Evolutionary conservation across 2,797 vertebrate species (phyloP).

Genomic region (Macroramphosus scolopax): DNA sequence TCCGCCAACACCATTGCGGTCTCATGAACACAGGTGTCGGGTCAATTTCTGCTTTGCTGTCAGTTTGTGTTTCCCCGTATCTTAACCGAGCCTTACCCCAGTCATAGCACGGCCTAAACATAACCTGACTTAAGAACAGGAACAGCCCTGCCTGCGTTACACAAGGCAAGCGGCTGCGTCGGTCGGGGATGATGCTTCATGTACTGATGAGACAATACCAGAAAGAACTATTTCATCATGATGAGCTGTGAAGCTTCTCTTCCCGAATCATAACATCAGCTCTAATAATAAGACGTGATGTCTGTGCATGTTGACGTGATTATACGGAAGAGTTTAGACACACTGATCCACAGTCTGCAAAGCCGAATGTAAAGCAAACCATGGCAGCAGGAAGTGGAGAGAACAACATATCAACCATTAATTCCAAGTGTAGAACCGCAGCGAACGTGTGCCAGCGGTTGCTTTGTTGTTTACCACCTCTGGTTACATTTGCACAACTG

Average conservation of each 20-base stretch:
- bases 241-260: no score
- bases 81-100: background rate
- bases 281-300: conserved; percentile 40
- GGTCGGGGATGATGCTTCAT: background rate
- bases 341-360: conserved; percentile 28
- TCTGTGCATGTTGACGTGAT: conserved; percentile 51
- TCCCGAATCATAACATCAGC: conserved; percentile 43
- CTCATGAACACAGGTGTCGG: background rate
- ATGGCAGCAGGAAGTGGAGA: conserved; percentile 18
- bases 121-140: background rate
- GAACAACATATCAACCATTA: conserved; percentile 35
- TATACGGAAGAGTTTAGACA: conserved; percentile 11
- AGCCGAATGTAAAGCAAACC: conserved; percentile 46
- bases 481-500: conserved; percentile 7
- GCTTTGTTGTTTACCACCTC: conserved; percentile 2
- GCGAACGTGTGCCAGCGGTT: background rate
- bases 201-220: background rate
- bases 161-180: background rate
- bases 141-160: background rate
- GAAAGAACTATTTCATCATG: conserved; percentile 7
- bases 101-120: background rate
- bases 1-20: background rate
- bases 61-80: background rate
- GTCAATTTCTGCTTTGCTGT: background rate
- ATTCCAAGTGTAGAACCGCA: conserved; percentile 16